phyloP scores from a whole-genome alignment of 2,113 vertebrate genomes.

The Dendrocopos noguchii region DNA sequence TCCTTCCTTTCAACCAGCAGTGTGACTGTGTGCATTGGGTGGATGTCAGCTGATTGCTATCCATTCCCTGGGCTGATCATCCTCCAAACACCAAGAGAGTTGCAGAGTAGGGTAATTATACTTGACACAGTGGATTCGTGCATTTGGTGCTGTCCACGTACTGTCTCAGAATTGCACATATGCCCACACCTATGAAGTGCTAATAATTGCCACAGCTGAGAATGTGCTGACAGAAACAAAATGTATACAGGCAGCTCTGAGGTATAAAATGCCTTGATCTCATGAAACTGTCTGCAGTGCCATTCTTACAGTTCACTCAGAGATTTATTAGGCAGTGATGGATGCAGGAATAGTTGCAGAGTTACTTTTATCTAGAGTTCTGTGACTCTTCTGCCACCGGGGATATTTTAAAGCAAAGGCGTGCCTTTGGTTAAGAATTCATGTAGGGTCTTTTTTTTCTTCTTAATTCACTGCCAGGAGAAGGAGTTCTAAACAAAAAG shows the following conservation, averaged over 20 bases:
- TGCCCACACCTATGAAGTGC: not conserved
- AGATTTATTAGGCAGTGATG: not conserved
- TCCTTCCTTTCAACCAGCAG: not conserved
- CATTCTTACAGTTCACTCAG: not conserved
- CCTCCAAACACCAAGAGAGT: not conserved
- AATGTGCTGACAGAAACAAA: not conserved
- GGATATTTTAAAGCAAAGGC: not conserved
- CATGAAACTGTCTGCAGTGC: not conserved
- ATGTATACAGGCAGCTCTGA: not conserved
- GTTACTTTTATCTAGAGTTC: not conserved
- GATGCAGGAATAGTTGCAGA: not conserved
- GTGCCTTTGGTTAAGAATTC: not conserved
- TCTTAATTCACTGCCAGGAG: not conserved
- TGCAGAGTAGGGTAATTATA: not conserved
- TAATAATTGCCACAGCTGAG: not conserved
- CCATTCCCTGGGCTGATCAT: not conserved
- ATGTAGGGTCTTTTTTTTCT: not conserved
- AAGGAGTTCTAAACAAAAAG: not conserved
- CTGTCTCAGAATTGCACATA: rapidly evolving
- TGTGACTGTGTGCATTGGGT: not conserved
- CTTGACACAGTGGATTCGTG: rapidly evolving
- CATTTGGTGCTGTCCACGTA: rapidly evolving
- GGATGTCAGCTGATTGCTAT: not conserved
- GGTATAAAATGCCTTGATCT: not conserved
- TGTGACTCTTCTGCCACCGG: not conserved